phyloP scores from a whole-genome alignment of 1,140 invertebrate species.

The Hylaeus anthracinus region DNA sequence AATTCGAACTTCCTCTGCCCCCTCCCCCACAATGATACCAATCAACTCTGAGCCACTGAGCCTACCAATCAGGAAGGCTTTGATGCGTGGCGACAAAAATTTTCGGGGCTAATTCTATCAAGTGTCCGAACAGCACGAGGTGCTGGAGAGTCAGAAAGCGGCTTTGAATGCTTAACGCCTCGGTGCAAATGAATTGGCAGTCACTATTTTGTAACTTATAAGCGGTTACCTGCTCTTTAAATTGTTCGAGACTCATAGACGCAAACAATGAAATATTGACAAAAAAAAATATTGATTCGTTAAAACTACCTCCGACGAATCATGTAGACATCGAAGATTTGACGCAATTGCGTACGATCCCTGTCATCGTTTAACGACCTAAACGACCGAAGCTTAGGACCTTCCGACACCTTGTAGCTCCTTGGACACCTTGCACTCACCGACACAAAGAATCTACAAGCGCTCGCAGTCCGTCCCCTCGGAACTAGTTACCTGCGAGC shows the following conservation, averaged over 20 bases:
- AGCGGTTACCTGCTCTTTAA: no score
- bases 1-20: conserved; percentile 43
- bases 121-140: not conserved
- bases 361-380: conserved; percentile 20
- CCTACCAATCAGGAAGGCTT: conserved; percentile 70
- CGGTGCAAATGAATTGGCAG: no score
- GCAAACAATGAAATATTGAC: no score
- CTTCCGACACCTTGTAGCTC: conserved; percentile 60
- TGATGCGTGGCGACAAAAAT: conserved; percentile 62
- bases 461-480: conserved; percentile 60
- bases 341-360: conserved; percentile 2
- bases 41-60: conserved; percentile 71
- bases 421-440: conserved; percentile 59
- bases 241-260: no score
- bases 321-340: not conserved
- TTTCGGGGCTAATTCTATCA: conserved; percentile 49
- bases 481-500: conserved; percentile 64
- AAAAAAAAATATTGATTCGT: not conserved
- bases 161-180: no score
- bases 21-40: conserved; percentile 76
- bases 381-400: not conserved
- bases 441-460: conserved; percentile 43
- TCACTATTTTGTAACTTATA: no score
- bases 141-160: not conserved
- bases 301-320: not conserved